Conservation (phyloP, 2,113 vertebrate genomes). For the Noctilio leporinus region DNA sequence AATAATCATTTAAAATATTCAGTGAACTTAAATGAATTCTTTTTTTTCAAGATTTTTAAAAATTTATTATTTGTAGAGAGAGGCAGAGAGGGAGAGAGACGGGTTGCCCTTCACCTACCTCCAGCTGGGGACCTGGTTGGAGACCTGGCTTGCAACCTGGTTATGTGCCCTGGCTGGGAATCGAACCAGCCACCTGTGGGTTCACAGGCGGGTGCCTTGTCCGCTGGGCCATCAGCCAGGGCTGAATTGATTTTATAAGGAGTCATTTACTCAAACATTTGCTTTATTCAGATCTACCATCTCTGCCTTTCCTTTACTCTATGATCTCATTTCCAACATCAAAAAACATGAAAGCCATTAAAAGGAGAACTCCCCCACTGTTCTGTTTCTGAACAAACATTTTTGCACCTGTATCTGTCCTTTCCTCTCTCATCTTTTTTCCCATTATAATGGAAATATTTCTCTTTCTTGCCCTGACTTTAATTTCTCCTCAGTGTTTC, state of each 20-base stretch:
- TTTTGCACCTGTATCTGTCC: not conserved
- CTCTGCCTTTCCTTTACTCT: not conserved
- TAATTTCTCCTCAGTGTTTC: not conserved
- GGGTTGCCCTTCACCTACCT: too few relatives aligned
- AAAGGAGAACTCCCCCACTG: not conserved
- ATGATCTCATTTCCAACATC: not conserved
- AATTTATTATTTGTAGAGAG: too few relatives aligned
- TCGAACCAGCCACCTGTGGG: too few relatives aligned
- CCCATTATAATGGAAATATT: not conserved
- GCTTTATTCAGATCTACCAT: not conserved
- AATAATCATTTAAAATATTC: slow-evolving; percentile 9
- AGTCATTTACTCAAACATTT: not conserved
- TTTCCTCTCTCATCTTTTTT: not conserved
- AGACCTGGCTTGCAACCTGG: too few relatives aligned
- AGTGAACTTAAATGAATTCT: not conserved
- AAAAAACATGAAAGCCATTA: not conserved
- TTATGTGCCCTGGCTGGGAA: too few relatives aligned
- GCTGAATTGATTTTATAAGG: not conserved
- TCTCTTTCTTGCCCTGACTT: not conserved
- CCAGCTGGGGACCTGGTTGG: too few relatives aligned
- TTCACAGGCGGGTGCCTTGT: too few relatives aligned
- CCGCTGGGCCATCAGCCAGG: too few relatives aligned
- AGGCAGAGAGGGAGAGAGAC: too few relatives aligned
- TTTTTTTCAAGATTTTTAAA: too few relatives aligned
- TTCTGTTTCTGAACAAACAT: not conserved